These are phyloP conservation scores for Aquatica leii DNA, from an alignment of 2,888 invertebrate species.

Conservation along the genomic window DNA sequence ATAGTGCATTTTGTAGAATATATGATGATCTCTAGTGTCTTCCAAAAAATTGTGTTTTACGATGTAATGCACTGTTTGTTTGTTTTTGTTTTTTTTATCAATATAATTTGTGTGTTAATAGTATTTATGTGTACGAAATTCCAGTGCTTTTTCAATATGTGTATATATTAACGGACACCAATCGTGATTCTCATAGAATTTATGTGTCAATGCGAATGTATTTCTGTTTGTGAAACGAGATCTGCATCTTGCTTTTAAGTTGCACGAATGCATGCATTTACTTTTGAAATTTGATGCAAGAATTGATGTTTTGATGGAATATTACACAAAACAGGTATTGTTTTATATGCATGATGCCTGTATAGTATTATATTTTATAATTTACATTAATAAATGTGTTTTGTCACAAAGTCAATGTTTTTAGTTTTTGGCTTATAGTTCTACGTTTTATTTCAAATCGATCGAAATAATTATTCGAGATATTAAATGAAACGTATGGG, in stretches of 20 bases:
- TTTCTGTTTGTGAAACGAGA: background rate
- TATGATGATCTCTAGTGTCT: slow-evolving; percentile 33
- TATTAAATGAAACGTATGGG: slow-evolving; percentile 42
- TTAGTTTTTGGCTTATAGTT: no score
- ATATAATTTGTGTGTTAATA: no score
- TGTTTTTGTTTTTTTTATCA: no score
- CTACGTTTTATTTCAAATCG: no score
- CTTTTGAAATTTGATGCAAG: background rate
- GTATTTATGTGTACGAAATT: background rate
- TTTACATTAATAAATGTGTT: slow-evolving; percentile 65
- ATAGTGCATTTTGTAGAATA: slow-evolving; percentile 32
- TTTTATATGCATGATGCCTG: slow-evolving; percentile 41
- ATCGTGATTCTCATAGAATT: background rate
- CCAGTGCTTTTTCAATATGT: background rate
- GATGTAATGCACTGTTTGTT: slow-evolving; percentile 4
- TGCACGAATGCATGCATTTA: slow-evolving; percentile 14
- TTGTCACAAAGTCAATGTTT: no score
- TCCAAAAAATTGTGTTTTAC: slow-evolving; percentile 7
- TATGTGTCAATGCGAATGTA: slow-evolving; percentile 1
- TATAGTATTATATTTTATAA: slow-evolving; percentile 41
- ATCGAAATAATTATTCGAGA: no score
- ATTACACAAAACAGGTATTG: slow-evolving; percentile 20
- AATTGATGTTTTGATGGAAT: background rate
- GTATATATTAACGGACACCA: background rate
- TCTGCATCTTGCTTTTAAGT: background rate